Evolutionary conservation across 1,140 invertebrate species (phyloP).

Genomic region (Drosophila ercepeae): DNA sequence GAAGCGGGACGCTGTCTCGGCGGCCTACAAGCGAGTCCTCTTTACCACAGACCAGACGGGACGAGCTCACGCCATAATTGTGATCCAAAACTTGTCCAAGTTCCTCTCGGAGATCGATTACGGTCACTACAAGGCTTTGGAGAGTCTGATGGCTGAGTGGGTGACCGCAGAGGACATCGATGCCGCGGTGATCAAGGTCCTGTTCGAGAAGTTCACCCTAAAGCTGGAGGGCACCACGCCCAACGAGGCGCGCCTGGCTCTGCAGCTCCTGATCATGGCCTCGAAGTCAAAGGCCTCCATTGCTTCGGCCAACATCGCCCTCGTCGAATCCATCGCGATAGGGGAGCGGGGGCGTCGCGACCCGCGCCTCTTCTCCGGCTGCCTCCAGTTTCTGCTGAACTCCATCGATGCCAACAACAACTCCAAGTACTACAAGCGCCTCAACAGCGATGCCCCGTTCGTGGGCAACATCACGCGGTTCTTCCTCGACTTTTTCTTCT

Average conservation of each 20-base stretch:
- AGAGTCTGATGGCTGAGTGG: constrained; percentile 89
- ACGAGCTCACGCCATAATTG: constrained; percentile 84
- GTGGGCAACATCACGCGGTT: constrained; percentile 53
- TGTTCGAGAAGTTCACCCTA: constrained; percentile 92
- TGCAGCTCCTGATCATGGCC: constrained; percentile 90
- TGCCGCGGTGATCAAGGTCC: constrained; percentile 86
- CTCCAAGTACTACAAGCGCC: constrained; percentile 73
- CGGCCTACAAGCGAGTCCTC: constrained; percentile 84
- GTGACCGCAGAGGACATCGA: constrained; percentile 86
- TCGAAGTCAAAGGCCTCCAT: constrained; percentile 86
- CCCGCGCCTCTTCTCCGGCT: constrained; percentile 70
- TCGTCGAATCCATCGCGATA: constrained; percentile 85
- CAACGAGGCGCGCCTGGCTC: constrained; percentile 88
- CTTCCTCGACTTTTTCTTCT: constrained; percentile 73
- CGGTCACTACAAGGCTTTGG: constrained; percentile 88
- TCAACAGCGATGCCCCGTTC: constrained; percentile 47
- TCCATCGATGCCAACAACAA: constrained; percentile 59
- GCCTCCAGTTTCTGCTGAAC: constrained; percentile 72
- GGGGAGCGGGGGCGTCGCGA: constrained; percentile 60
- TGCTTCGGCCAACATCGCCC: constrained; percentile 85
- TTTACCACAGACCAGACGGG: constrained; percentile 72
- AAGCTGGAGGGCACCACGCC: constrained; percentile 89
- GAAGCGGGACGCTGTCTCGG: constrained; percentile 85
- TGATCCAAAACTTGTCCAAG: constrained; percentile 87
- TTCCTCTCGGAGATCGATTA: constrained; percentile 86